Evolutionary conservation across 1,140 invertebrate genomes (phyloP), one percentile per base, ranked within the genome.

Genomic region (Metopolophium dirhodum): DNA sequence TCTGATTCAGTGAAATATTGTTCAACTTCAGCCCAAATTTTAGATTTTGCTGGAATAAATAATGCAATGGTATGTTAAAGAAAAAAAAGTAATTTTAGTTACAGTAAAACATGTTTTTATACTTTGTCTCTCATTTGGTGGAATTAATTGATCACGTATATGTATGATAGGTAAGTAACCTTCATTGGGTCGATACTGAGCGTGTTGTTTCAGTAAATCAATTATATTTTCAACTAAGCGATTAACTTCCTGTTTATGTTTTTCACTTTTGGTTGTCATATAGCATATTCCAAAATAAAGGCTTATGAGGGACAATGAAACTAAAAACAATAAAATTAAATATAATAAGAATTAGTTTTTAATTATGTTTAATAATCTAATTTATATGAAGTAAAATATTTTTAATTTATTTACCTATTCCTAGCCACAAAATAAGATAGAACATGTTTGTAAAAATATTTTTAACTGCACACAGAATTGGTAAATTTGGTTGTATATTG

Each of bases 1-100:
- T 99, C 99, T 94, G 98, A 97, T 94, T 97, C 96, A 94, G 98
- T 97, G 90, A 99, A 96, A 95, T 98, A 98, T 94, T 97, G 96
- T 0, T 98, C 96, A 3, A 97, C 97, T 82, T 96, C 96, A 90
- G 97, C 96, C 97, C 97, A 98, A 26, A 96, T 95, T 14, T 95
- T 96, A 88, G 77, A 86, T 93, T 93, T 93, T 22, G 22, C 91
- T 93, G 6, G 35, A 92, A 92, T 92, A 92, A 61, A n/a, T 68
- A n/a, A 54, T 23, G 20, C n/a, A n/a, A 54, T 23, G 30, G 68
- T 30, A 90, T 20, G 8, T 41, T 30, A 54, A 20, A 37, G 45
- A 49, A 35, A 45, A 22, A 83, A 49, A n/a, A n/a, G 45, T 30
- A 41, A 45, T 23, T 18, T 88, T 30, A 14, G 57, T 89, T 57